Percentiles rank a stretch among this genome's conserved stretches.
phyloP scores from a whole-genome alignment of 1,140 invertebrate genomes.

The Antheraea mylitta region DNA sequence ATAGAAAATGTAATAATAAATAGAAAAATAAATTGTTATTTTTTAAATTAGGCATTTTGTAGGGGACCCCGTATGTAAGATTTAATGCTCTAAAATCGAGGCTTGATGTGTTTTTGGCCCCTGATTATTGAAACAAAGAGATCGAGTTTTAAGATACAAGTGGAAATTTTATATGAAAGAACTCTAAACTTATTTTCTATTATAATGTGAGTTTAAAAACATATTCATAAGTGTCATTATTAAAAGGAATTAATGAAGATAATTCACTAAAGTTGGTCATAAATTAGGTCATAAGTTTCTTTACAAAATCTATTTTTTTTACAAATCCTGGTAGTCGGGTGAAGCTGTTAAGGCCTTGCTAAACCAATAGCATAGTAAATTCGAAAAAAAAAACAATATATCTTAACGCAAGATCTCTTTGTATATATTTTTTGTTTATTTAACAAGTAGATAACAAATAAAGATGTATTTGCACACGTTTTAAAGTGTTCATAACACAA shows the following conservation, averaged over 20 bases:
- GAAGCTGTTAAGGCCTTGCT: too few relatives aligned
- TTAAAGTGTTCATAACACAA: constrained; percentile 13
- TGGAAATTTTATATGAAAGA: too few relatives aligned
- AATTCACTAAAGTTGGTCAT: too few relatives aligned
- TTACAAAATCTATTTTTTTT: too few relatives aligned
- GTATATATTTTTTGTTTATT: neutral
- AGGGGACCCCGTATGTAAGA: neutral
- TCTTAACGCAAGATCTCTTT: neutral
- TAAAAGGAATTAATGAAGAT: too few relatives aligned
- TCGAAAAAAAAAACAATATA: too few relatives aligned
- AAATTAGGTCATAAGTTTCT: too few relatives aligned
- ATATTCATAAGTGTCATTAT: too few relatives aligned
- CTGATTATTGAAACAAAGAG: neutral
- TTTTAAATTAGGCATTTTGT: neutral
- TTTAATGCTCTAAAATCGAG: neutral
- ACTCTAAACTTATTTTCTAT: too few relatives aligned
- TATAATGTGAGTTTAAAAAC: too few relatives aligned
- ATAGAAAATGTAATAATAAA: constrained; percentile 40
- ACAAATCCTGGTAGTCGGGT: too few relatives aligned
- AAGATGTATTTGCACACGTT: neutral
- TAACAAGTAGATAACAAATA: neutral
- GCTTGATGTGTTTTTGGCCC: neutral
- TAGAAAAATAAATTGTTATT: constrained; percentile 21
- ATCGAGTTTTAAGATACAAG: neutral
- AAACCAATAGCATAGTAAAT: too few relatives aligned